Conservation (phyloP, 2,797 vertebrate species). For the Typhlichthys eigenmanni region DNA sequence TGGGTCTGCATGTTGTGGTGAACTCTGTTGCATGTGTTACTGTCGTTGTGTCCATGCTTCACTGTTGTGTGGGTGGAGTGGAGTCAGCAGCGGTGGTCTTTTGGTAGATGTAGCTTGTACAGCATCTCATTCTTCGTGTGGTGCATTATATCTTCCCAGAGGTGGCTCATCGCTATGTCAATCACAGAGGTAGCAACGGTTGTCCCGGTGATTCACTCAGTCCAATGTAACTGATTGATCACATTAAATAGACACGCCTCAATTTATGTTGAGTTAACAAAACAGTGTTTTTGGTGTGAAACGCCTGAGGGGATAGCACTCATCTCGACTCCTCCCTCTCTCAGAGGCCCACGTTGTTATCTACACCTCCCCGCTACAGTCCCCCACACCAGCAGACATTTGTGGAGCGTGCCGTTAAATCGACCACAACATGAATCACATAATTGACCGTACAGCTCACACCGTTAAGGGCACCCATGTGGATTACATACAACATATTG, state of each 20-base stretch:
- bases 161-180: slow-evolving; percentile 1
- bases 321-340: no score
- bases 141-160: not conserved
- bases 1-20: slow-evolving; percentile 78
- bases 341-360: no score
- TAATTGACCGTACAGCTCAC: not conserved
- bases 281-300: no score
- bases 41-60: slow-evolving; percentile 80
- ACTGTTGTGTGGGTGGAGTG: slow-evolving; percentile 83
- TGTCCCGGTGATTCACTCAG: slow-evolving; percentile 16
- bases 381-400: no score
- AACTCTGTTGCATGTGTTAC: slow-evolving; percentile 78
- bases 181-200: slow-evolving; percentile 32
- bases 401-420: not conserved
- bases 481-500: no score
- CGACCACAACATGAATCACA: not conserved
- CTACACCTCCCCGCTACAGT: no score
- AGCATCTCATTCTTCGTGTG: slow-evolving; percentile 29
- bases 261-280: no score
- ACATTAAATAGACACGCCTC: no score
- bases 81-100: slow-evolving; percentile 75
- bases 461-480: no score
- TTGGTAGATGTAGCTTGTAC: slow-evolving; percentile 49
- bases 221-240: not conserved
- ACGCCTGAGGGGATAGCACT: no score